Evolutionary conservation across 2,888 invertebrate species (phyloP).

Genomic region (Lepidocyrtoides sp.): DNA sequence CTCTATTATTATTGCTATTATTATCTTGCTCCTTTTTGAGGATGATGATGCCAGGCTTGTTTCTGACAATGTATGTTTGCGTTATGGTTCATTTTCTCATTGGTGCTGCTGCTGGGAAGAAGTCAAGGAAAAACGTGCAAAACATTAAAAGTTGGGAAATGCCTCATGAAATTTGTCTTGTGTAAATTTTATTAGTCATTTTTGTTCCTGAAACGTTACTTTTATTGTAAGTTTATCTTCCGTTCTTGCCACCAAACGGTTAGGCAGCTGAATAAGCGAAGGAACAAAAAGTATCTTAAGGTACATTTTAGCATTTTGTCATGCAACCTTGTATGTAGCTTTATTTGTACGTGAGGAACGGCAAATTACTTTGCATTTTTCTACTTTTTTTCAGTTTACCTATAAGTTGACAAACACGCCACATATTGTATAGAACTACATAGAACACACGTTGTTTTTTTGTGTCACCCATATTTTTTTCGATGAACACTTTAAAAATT

Average conservation of each 20-base stretch:
- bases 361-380: neutral
- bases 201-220: conserved; percentile 76
- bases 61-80: too few relatives aligned
- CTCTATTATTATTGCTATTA: neutral
- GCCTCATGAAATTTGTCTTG: conserved; percentile 85
- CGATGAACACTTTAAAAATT: too few relatives aligned
- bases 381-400: conserved; percentile 28
- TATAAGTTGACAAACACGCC: conserved; percentile 3
- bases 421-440: neutral
- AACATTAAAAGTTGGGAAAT: conserved; percentile 84
- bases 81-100: too few relatives aligned
- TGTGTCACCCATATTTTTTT: conserved; percentile 3
- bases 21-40: neutral
- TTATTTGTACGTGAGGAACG: neutral
- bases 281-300: conserved; percentile 23
- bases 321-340: conserved; percentile 12
- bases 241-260: neutral
- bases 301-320: too few relatives aligned
- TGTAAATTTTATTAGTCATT: conserved; percentile 85
- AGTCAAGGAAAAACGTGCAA: conserved; percentile 80
- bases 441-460: neutral
- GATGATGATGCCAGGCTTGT: neutral
- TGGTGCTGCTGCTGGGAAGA: neutral
- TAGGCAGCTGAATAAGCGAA: conserved; percentile 22
- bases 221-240: conserved; percentile 14